These are phyloP conservation scores for Alces alces DNA, from an alignment of 2,113 vertebrate genomes.

Conservation along the genomic window DNA sequence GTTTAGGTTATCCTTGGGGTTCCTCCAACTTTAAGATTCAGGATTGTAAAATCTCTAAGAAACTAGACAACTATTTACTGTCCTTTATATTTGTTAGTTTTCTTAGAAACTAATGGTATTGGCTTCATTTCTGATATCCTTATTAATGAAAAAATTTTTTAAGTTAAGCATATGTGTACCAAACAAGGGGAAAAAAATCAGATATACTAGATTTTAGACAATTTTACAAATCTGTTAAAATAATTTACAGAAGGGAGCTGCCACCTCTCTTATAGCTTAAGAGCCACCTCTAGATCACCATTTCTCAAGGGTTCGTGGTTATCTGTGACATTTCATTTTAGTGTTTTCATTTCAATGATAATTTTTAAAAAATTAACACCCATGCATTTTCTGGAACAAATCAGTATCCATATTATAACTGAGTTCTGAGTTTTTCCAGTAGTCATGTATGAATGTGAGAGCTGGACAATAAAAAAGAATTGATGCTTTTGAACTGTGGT, in stretches of 20 bases:
- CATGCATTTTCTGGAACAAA: slow-evolving; percentile 13
- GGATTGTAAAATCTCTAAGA: slow-evolving; percentile 16
- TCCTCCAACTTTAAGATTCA: slow-evolving; percentile 16
- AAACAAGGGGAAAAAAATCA: neutral
- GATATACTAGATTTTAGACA: neutral
- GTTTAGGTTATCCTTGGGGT: neutral
- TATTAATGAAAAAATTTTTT: neutral
- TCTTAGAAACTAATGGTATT: slow-evolving; percentile 2
- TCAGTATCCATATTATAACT: neutral
- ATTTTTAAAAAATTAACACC: slow-evolving; percentile 3
- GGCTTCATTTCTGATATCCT: neutral
- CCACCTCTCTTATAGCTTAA: neutral
- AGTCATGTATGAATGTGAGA: neutral
- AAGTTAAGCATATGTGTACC: neutral
- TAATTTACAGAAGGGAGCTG: neutral
- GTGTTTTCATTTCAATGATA: neutral
- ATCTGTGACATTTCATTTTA: neutral
- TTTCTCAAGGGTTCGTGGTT: neutral
- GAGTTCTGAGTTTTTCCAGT: neutral
- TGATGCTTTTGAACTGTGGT: neutral
- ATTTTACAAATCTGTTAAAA: neutral
- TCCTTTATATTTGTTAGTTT: neutral
- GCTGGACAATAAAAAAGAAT: neutral
- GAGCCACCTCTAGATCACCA: neutral
- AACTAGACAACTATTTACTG: neutral